Percentiles rank a stretch among this genome's conserved stretches.
Conservation (phyloP, 2,113 vertebrate genomes). For the Spilogale gracilis region DNA sequence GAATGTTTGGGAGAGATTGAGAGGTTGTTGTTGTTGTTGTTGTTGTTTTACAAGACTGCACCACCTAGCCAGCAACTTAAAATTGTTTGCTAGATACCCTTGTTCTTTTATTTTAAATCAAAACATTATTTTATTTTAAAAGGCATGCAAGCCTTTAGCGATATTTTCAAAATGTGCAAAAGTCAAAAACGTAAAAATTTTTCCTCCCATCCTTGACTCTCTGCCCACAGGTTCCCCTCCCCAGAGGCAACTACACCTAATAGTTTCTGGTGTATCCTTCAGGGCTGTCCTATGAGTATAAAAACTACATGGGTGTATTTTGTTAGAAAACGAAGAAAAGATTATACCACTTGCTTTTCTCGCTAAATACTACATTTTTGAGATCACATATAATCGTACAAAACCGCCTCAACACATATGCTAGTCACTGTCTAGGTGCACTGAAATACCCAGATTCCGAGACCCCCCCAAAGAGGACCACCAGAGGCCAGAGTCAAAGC, state of each 20-base stretch:
- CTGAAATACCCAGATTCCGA: no score
- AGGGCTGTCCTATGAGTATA: not conserved
- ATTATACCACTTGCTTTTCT: not conserved
- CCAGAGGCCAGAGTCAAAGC: no score
- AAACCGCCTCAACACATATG: not conserved
- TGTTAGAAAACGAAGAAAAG: not conserved
- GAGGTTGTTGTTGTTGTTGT: not conserved
- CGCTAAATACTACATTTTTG: not conserved
- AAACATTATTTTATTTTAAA: not conserved
- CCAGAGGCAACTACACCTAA: not conserved
- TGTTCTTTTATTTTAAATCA: not conserved
- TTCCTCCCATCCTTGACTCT: not conserved
- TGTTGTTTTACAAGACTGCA: not conserved
- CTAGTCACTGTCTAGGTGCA: not conserved
- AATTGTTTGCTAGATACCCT: not conserved
- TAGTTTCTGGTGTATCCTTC: not conserved
- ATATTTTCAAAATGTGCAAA: not conserved
- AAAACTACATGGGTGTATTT: not conserved
- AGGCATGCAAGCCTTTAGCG: not conserved
- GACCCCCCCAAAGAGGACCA: no score
- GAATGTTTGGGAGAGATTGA: not conserved
- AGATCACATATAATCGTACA: not conserved
- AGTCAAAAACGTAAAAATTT: not conserved
- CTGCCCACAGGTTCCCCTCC: not conserved
- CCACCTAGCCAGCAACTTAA: not conserved